Conservation (phyloP, 2,113 vertebrate species). For the Antechinus stuartii region DNA sequence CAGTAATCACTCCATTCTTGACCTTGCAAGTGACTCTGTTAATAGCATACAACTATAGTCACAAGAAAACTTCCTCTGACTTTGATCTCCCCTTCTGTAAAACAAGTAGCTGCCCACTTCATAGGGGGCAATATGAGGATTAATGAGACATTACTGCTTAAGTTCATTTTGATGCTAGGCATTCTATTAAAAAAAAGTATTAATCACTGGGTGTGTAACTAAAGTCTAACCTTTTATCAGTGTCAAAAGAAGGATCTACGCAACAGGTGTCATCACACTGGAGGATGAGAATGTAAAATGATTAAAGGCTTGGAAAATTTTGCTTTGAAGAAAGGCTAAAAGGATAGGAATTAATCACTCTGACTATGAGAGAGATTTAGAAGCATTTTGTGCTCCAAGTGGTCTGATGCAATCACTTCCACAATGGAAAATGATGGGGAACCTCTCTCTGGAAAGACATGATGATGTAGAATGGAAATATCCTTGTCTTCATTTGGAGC, state of each 20-base stretch:
- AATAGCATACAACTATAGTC: not conserved
- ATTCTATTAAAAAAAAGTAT: constrained; percentile 46
- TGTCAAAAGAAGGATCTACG: constrained; percentile 15
- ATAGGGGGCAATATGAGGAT: constrained; percentile 2
- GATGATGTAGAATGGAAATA: not conserved
- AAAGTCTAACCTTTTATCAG: constrained; percentile 34
- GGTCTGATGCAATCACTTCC: not conserved
- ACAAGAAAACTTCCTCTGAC: constrained; percentile 4
- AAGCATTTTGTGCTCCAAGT: not conserved
- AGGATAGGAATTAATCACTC: not conserved
- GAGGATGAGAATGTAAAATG: constrained; percentile 24
- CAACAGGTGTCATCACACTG: constrained; percentile 7
- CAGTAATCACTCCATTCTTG: not conserved
- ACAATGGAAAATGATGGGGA: not conserved
- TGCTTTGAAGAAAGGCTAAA: constrained; percentile 6
- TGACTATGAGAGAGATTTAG: not conserved
- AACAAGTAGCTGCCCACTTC: constrained; percentile 14
- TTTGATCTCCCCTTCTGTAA: constrained; percentile 24
- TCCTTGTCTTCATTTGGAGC: not conserved
- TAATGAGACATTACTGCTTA: constrained; percentile 45
- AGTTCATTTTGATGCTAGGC: constrained; percentile 38
- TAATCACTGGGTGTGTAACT: not conserved
- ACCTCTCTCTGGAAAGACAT: not conserved
- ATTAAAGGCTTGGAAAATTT: not conserved
- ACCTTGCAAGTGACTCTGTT: not conserved